These are phyloP conservation scores for Noctua pronuba DNA, from an alignment of 2,888 invertebrate genomes.

Conservation along the genomic window DNA sequence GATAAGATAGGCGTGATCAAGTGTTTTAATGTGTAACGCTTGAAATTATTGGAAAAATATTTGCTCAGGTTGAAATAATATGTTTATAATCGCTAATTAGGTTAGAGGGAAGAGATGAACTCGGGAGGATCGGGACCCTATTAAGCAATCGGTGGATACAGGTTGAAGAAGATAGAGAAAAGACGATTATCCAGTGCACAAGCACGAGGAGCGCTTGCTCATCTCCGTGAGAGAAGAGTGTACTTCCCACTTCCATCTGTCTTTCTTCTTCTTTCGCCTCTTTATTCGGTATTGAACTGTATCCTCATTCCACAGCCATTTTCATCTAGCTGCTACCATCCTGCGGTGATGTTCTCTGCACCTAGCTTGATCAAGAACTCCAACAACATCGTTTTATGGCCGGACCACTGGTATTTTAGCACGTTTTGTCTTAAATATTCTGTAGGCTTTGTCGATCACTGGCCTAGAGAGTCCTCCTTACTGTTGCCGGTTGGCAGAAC, in stretches of 20 bases:
- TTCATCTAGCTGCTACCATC: neutral
- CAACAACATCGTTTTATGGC: neutral
- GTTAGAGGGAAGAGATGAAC: neutral
- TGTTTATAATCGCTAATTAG: neutral
- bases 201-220: too few species aligned
- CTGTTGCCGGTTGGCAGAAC: neutral
- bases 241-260: too few species aligned
- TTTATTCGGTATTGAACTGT: too few species aligned
- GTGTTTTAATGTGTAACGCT: slow-evolving; percentile 43
- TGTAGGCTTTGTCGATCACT: neutral
- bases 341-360: neutral
- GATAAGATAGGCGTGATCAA: slow-evolving; percentile 60
- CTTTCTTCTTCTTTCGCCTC: too few species aligned
- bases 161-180: neutral
- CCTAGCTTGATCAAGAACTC: neutral
- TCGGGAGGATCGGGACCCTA: neutral
- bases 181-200: neutral
- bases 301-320: neutral
- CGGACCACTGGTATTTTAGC: neutral
- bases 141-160: neutral
- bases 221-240: too few species aligned
- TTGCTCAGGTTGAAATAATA: slow-evolving; percentile 12
- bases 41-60: slow-evolving; percentile 56
- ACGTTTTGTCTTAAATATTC: neutral
- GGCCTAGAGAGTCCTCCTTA: neutral